A percentile compares a stretch with the other conserved stretches of the same genome.
These are phyloP conservation scores for Sipunculus nudus DNA, from an alignment of 2,888 invertebrate species.

Conservation along the genomic window DNA sequence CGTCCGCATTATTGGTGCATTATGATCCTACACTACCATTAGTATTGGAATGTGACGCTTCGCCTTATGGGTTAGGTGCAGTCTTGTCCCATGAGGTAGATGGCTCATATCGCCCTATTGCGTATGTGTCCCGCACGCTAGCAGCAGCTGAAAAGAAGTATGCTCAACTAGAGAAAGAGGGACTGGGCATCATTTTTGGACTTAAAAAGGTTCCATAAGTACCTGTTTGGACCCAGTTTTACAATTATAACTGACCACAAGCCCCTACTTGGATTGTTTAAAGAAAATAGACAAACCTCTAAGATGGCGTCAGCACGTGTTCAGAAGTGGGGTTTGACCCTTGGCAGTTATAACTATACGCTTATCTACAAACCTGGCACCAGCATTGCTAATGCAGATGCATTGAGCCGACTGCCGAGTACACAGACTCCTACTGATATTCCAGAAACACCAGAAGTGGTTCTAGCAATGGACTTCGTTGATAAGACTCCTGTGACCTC, in stretches of 20 bases:
- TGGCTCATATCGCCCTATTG: conserved; percentile 31
- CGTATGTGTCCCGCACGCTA: conserved; percentile 39
- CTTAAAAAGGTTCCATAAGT: conserved; percentile 43
- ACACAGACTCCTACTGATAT: not conserved
- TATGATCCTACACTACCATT: conserved; percentile 34
- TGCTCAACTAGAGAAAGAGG: conserved; percentile 44
- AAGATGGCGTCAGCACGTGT: conserved; percentile 51
- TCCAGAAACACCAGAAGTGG: not conserved
- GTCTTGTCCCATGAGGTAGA: conserved; percentile 42
- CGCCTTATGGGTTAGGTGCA: conserved; percentile 54
- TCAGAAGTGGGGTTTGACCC: conserved; percentile 49
- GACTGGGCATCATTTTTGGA: conserved; percentile 34
- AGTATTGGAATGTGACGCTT: conserved; percentile 63
- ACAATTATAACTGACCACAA: conserved; percentile 29
- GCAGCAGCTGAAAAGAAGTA: conserved; percentile 39
- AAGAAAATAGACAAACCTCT: conserved; percentile 34
- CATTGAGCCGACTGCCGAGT: conserved; percentile 1
- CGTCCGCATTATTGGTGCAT: not conserved
- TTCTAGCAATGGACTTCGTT: not conserved
- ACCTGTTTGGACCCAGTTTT: conserved; percentile 38
- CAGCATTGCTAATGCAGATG: not conserved
- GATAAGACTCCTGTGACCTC: not conserved
- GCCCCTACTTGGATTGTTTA: conserved; percentile 23
- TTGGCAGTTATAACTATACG: not conserved
- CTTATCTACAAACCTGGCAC: not conserved